A percentile compares a stretch with the other conserved stretches of the same genome.
Evolutionary conservation across 2,113 vertebrate genomes (phyloP).

Genomic region (Scophthalmus maximus): DNA sequence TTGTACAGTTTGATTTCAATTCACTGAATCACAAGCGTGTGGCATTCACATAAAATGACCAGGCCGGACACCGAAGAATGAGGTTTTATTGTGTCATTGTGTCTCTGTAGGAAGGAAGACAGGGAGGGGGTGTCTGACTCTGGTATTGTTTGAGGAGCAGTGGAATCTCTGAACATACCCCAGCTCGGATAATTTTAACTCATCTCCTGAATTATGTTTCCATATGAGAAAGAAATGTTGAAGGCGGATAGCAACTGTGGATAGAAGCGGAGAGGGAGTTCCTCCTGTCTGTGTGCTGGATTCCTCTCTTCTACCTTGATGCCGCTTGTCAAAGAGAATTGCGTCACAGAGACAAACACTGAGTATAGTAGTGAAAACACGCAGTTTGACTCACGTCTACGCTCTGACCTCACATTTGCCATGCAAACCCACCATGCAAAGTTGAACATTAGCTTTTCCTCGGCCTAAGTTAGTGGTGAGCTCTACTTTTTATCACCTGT

Average conservation of each 20-base stretch:
- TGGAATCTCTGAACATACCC: constrained; percentile 41
- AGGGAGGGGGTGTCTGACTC: constrained; percentile 63
- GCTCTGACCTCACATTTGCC: constrained; percentile 55
- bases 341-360: constrained; percentile 19
- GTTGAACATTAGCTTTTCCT: background rate
- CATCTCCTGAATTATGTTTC: background rate
- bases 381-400: background rate
- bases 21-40: background rate
- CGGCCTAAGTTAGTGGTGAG: background rate
- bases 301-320: background rate
- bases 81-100: constrained; percentile 35
- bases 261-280: background rate
- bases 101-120: constrained; percentile 38
- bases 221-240: background rate
- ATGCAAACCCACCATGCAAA: constrained; percentile 70
- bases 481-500: background rate
- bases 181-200: constrained; percentile 22
- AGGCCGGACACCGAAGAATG: background rate
- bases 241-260: background rate
- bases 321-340: constrained; percentile 20
- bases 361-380: background rate
- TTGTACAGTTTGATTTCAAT: constrained; percentile 19
- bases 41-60: background rate
- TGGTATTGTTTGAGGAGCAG: constrained; percentile 70
- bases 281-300: background rate